Percentiles rank a stretch among this genome's conserved stretches.
Evolutionary conservation across 2,113 vertebrate genomes (phyloP).

Genomic region (Epinephelus cyanopodus): DNA sequence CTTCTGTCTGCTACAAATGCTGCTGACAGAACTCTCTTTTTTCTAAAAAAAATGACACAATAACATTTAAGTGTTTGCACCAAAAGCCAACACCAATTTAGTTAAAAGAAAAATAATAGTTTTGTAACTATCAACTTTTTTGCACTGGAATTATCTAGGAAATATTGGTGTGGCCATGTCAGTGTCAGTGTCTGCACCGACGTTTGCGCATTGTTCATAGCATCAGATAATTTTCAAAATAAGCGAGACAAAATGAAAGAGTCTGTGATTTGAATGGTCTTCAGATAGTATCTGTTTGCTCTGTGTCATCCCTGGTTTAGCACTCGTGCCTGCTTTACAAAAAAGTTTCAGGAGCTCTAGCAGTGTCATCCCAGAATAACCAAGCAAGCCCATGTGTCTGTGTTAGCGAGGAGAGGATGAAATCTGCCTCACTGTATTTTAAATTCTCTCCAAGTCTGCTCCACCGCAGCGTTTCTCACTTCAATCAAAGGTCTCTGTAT

Average conservation of each 20-base stretch:
- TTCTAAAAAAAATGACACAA: too few relatives aligned
- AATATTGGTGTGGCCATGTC: background rate
- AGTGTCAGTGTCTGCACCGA: background rate
- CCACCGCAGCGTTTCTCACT: constrained; percentile 1
- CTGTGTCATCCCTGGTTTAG: constrained; percentile 2
- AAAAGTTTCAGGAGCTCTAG: background rate
- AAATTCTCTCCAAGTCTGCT: background rate
- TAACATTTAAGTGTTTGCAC: background rate
- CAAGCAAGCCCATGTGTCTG: background rate
- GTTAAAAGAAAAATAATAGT: background rate
- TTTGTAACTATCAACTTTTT: background rate
- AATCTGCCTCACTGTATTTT: constrained; percentile 20
- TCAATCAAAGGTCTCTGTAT: constrained; percentile 34
- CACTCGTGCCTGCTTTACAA: background rate
- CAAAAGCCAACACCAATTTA: background rate
- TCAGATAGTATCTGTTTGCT: background rate
- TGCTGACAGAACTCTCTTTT: background rate
- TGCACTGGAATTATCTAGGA: background rate
- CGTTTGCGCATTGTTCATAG: background rate
- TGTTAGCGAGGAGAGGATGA: constrained; percentile 6
- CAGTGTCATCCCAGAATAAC: constrained; percentile 6
- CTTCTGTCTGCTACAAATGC: background rate
- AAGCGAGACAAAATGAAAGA: background rate
- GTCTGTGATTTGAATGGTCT: background rate
- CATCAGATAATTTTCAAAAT: background rate